Base-by-base conservation (phyloP, 1,140 invertebrate species). In the Bombus breviceps region DNA sequence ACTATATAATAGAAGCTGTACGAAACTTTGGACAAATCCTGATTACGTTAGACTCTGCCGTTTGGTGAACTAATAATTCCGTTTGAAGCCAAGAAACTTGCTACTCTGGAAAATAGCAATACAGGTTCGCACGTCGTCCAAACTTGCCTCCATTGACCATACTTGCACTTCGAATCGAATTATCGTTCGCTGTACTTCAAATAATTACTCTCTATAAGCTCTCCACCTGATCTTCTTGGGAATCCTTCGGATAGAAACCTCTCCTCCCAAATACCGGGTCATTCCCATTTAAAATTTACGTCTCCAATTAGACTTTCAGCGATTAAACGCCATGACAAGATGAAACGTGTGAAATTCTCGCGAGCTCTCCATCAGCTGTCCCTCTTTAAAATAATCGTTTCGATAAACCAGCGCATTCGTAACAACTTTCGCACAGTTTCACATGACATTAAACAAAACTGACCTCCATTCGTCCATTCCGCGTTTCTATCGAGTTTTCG, bases 21-120 rank as follows among this genome's bases (percentile, higher is more conserved):
- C 37, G 18, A 34, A 73, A 81, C 53, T 81, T 41, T 10, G 25
- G 69, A 81, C n/a, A 81, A 81, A 81, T 81, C 80, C 69, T 41
- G 47, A 81, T 72, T 32, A 39, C 10, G 28, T 81, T 72, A 72
- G 66, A 37, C 57, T 41, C 37, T 43, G 12, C 9, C 10, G 15
- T 9, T 28, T 5, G 9, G n/a, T 22, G 15, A 81, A 81, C 79
- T 81, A 32, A 81, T 81, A 81, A 81, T 59, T 81, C 66, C 66
- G n/a, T 81, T 59, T 32, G 79, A 81, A 34, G 6, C 18, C 18
- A 15, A n/a, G 43, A 32, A 71, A 81, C 66, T 71, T 71, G 47
- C 9, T 57, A 81, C 79, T 81, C 66, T 39, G 32, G 53, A 74
- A 81, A 81, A 57, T 81, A 59, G 66, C 80, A 37, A 43, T 43